Percentiles rank a stretch among this genome's conserved stretches.
These are phyloP conservation scores for Cheumatopsyche charites DNA, from an alignment of 1,140 invertebrate genomes.

Conservation along the genomic window DNA sequence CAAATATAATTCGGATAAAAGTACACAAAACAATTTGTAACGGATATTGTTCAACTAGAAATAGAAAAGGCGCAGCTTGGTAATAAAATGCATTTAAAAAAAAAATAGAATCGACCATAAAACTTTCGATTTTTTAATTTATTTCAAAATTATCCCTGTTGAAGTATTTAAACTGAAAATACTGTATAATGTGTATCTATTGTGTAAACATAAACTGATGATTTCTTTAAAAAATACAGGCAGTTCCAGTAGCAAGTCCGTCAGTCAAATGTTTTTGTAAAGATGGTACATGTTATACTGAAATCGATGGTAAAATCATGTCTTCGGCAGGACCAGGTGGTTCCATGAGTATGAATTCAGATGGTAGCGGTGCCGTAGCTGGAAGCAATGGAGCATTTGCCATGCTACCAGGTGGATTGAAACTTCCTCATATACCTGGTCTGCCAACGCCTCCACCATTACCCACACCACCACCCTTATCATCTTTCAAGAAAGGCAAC, in stretches of 20 bases:
- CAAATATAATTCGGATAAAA: no score
- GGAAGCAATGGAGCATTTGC: background rate
- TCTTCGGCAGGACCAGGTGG: background rate
- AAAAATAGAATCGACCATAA: no score
- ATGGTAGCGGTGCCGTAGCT: conserved; percentile 2
- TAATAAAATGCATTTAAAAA: no score
- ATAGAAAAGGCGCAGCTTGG: no score
- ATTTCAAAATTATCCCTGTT: no score
- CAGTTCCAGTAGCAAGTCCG: conserved; percentile 7
- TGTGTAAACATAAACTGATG: no score
- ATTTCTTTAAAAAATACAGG: background rate
- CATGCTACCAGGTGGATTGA: background rate
- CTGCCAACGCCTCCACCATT: background rate
- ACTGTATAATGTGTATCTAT: no score
- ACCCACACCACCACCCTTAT: background rate
- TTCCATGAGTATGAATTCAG: background rate
- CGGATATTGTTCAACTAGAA: no score
- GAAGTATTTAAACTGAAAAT: no score
- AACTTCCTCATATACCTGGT: background rate
- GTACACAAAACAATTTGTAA: no score
- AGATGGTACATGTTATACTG: conserved; percentile 1
- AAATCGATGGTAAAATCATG: background rate
- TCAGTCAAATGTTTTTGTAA: background rate
- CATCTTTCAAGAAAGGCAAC: background rate
- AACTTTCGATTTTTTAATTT: no score